Conservation (phyloP, 2,113 vertebrate genomes). For the Pseudonaja textilis region DNA sequence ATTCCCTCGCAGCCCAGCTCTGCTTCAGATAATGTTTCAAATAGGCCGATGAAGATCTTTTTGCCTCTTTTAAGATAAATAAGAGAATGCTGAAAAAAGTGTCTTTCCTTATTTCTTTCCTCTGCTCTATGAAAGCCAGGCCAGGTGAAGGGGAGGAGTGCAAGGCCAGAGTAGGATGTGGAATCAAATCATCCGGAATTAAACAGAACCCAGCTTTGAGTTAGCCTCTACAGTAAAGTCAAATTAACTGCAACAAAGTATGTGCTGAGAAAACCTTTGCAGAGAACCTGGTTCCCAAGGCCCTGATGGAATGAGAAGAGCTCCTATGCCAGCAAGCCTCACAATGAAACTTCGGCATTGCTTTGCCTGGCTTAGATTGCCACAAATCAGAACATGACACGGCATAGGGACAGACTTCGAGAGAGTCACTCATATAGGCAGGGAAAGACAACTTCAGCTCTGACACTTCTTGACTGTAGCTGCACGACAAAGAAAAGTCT, state of each 20-base stretch:
- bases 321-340: not conserved
- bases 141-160: slow-evolving; percentile 30
- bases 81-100: slow-evolving; percentile 23
- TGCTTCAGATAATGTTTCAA: slow-evolving; percentile 1
- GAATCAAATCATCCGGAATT: not conserved
- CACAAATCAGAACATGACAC: not conserved
- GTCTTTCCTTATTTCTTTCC: slow-evolving; percentile 32
- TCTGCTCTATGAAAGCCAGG: slow-evolving; percentile 34
- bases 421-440: not conserved
- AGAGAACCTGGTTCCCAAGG: not conserved
- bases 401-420: not conserved
- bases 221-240: slow-evolving; percentile 3
- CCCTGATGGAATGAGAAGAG: not conserved
- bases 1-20: not conserved
- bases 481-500: not conserved
- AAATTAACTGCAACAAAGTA: slow-evolving; percentile 18
- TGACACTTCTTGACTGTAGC: not conserved
- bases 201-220: not conserved
- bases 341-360: not conserved
- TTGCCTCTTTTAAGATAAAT: slow-evolving; percentile 35
- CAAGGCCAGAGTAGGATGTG: not conserved
- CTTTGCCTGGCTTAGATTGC: not conserved
- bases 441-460: not conserved
- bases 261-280: not conserved
- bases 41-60: slow-evolving; percentile 6